These are phyloP conservation scores for Lophochroa leadbeateri DNA, from an alignment of 2,113 vertebrate genomes.

Conservation along the genomic window DNA sequence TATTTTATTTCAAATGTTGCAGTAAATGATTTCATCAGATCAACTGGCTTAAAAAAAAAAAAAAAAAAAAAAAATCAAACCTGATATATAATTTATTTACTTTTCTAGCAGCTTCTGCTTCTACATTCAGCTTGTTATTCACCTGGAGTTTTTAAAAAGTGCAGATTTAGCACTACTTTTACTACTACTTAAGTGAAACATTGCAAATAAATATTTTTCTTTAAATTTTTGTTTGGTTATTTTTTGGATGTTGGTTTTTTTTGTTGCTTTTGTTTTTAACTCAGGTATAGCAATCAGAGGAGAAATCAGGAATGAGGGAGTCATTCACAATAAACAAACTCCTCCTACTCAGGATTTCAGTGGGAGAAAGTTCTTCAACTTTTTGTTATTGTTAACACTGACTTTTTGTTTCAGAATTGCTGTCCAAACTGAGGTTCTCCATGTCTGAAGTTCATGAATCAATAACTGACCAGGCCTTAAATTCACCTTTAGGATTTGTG, in stretches of 20 bases:
- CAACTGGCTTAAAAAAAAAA: neutral
- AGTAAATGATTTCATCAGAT: neutral
- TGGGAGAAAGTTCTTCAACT: accelerated
- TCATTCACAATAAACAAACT: neutral
- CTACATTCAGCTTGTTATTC: neutral
- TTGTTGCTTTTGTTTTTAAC: neutral
- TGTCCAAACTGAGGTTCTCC: neutral
- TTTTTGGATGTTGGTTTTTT: neutral
- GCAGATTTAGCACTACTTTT: neutral
- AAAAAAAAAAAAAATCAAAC: neutral
- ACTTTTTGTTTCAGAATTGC: neutral
- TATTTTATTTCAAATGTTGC: neutral
- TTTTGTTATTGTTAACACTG: neutral
- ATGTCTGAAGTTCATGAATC: neutral
- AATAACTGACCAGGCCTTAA: neutral
- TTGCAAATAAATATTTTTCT: neutral
- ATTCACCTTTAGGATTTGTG: neutral
- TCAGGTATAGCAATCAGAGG: neutral
- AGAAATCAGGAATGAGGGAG: neutral
- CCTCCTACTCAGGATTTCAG: neutral
- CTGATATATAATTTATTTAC: neutral
- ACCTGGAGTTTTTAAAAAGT: neutral
- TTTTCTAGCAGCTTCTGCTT: neutral
- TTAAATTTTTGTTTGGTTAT: neutral
- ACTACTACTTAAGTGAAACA: neutral